Percentiles rank a stretch among this genome's conserved stretches.
Evolutionary conservation across 2,113 vertebrate genomes (phyloP).

Genomic region (Xyrauchen texanus): DNA sequence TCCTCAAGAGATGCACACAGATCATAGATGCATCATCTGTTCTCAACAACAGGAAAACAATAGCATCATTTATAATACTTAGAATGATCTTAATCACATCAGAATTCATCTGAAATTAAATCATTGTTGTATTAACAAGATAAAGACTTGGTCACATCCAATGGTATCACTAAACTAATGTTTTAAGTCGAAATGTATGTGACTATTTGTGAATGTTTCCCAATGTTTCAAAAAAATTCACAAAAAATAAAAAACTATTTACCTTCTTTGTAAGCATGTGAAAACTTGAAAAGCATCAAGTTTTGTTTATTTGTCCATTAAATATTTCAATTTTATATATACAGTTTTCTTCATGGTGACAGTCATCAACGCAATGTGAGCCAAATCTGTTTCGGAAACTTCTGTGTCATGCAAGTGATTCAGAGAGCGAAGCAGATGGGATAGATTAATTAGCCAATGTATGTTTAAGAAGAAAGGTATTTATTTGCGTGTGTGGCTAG

Average conservation of each 20-base stretch:
- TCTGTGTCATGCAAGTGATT: constrained; percentile 78
- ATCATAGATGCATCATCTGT: constrained; percentile 53
- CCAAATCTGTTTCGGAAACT: constrained; percentile 78
- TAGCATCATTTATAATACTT: constrained; percentile 1
- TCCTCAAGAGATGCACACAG: constrained; percentile 54
- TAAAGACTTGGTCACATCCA: no score
- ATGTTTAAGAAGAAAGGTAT: constrained; percentile 84
- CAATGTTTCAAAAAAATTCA: no score
- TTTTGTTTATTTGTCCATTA: constrained; percentile 38
- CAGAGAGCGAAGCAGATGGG: constrained; percentile 83
- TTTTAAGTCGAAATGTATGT: no score
- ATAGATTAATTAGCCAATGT: constrained; percentile 85
- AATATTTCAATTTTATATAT: constrained; percentile 53
- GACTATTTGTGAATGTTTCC: no score
- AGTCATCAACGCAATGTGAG: constrained; percentile 62
- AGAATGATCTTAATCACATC: neutral
- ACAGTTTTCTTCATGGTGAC: constrained; percentile 57
- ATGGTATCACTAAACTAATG: no score
- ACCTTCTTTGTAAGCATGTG: no score
- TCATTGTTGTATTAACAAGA: no score
- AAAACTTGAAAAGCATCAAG: constrained; percentile 43
- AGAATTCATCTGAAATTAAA: neutral
- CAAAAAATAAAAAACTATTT: no score
- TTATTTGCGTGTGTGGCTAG: constrained; percentile 83
- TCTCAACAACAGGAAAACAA: constrained; percentile 50